These are phyloP conservation scores for Phalacrocorax brasilianus DNA, from an alignment of 2,113 vertebrate genomes.

Conservation along the genomic window DNA sequence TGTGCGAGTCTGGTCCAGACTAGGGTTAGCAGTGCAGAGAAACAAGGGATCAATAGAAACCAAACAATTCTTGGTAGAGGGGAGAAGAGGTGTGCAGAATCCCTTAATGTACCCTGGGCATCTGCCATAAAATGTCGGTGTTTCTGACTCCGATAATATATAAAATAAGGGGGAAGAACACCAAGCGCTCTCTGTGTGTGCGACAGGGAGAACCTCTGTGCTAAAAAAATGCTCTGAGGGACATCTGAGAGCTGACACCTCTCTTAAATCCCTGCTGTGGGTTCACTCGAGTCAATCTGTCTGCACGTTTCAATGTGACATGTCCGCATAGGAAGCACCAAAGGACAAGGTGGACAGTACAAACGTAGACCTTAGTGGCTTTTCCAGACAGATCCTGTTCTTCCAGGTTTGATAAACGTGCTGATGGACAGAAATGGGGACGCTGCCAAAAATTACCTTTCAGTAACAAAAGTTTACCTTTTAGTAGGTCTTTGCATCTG, in stretches of 20 bases:
- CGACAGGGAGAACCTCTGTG: neutral
- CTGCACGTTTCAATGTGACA: neutral
- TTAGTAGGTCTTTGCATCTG: neutral
- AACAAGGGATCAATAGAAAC: neutral
- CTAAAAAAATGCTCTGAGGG: neutral
- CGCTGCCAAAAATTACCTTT: neutral
- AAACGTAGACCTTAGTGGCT: neutral
- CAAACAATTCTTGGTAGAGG: neutral
- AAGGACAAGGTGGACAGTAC: neutral
- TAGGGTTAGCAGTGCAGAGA: neutral
- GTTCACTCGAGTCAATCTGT: neutral
- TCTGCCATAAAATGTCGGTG: neutral
- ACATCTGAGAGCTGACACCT: neutral
- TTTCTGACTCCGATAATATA: neutral
- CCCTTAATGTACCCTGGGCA: neutral
- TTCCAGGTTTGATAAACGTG: neutral
- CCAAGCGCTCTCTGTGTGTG: neutral
- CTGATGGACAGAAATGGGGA: neutral
- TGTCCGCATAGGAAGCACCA: rapidly evolving
- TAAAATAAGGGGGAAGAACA: neutral
- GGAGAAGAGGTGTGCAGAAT: neutral
- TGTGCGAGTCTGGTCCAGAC: neutral
- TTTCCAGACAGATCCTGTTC: neutral
- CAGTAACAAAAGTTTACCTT: neutral
- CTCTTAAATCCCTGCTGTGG: neutral